Percentiles rank a stretch among this genome's conserved stretches.
Conservation (phyloP, 2,113 vertebrate genomes). For the Semicossyphus pulcher region DNA sequence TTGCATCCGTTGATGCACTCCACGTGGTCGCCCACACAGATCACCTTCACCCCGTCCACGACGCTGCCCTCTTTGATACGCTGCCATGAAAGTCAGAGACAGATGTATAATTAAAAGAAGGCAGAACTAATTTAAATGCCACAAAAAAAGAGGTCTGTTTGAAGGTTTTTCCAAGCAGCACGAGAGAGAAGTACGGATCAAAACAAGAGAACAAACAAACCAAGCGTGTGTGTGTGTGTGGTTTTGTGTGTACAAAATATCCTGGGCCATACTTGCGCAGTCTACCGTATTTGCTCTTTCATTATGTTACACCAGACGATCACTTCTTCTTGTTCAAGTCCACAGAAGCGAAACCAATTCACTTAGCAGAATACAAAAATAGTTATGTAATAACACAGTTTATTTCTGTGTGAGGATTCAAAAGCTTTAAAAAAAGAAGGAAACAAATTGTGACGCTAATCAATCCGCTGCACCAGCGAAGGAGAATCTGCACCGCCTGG, state of each 20-base stretch:
- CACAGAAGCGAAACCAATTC: slow-evolving; percentile 8
- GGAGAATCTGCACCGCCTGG: background rate
- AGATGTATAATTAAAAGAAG: background rate
- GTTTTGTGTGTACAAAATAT: background rate
- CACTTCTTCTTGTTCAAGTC: background rate
- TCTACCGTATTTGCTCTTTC: background rate
- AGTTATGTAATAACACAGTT: background rate
- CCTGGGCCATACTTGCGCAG: background rate
- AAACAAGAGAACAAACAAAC: background rate
- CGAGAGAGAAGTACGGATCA: background rate
- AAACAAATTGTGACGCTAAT: slow-evolving; percentile 6
- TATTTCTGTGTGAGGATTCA: background rate
- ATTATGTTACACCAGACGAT: background rate
- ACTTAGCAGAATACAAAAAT: background rate
- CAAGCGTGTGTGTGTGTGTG: no score
- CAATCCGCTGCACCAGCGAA: background rate
- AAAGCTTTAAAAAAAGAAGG: slow-evolving; percentile 2
- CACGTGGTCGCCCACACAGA: slow-evolving; percentile 94
- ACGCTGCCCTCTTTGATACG: slow-evolving; percentile 92
- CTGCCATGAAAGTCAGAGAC: slow-evolving; percentile 68
- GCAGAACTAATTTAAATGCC: background rate
- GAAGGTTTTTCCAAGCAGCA: background rate
- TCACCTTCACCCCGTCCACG: slow-evolving; percentile 88
- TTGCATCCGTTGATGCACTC: slow-evolving; percentile 91
- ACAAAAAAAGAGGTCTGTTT: background rate